Evolutionary conservation across 2,888 invertebrate species (phyloP).

Genomic region (Cheilosia soror): DNA sequence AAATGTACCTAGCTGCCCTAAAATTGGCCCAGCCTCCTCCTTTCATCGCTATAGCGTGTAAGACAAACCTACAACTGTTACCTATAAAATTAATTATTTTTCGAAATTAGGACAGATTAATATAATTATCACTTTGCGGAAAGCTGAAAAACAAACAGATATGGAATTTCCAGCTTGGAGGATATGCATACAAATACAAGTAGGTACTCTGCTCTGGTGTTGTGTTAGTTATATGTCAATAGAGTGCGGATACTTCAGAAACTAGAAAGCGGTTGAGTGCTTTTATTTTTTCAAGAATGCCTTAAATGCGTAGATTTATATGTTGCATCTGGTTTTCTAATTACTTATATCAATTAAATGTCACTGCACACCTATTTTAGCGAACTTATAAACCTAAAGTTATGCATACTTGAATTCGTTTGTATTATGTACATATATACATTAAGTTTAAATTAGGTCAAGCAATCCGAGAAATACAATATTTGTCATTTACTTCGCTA

Average conservation of each 20-base stretch:
- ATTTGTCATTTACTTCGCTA: slow-evolving; percentile 34
- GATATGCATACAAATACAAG: not conserved
- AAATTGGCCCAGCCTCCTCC: too few relatives aligned
- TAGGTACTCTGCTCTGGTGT: slow-evolving; percentile 35
- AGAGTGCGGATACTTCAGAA: slow-evolving; percentile 67
- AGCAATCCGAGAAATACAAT: slow-evolving; percentile 20
- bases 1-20: too few relatives aligned
- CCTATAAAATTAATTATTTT: slow-evolving; percentile 25
- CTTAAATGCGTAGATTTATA: slow-evolving; percentile 2
- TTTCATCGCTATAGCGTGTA: too few relatives aligned
- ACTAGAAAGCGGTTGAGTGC: slow-evolving; percentile 43
- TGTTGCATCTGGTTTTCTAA: slow-evolving; percentile 3
- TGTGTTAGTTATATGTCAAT: slow-evolving; percentile 57
- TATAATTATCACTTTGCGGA: slow-evolving; percentile 33
- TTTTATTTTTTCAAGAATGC: slow-evolving; percentile 18
- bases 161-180: slow-evolving; percentile 9
- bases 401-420: too few relatives aligned
- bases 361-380: not conserved
- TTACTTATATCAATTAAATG: too few relatives aligned
- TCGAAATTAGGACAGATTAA: slow-evolving; percentile 7
- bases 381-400: too few relatives aligned
- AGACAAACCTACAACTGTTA: not conserved
- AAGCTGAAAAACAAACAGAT: slow-evolving; percentile 28
- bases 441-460: too few relatives aligned
- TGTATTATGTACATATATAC: too few relatives aligned